Base-by-base conservation (phyloP, 2,888 invertebrate species). In the Dexiosoma caninum region DNA sequence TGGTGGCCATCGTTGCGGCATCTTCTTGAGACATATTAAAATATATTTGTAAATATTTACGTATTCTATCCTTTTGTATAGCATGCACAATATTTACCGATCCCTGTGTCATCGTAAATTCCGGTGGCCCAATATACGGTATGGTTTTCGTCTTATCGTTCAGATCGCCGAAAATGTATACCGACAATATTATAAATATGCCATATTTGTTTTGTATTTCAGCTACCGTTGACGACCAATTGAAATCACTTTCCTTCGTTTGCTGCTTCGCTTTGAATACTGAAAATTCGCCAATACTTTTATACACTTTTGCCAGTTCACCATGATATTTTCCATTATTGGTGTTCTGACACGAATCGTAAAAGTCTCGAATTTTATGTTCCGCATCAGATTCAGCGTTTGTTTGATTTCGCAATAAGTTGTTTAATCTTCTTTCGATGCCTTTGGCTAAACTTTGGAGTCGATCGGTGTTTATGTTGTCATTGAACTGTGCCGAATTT, bases 191-290 rank as follows among this genome's bases (percentile, higher is more conserved):
- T 2, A 87, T 85, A 14, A 85, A 78, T 60, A 82, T 85, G 21
- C 85, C 86, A 76, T 85, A 89, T 42, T 85, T 85, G n/a, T 83
- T 77, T 37, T 87, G 85, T 9, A 89, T 85, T 16, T 81, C 74
- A 0, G 86, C 89, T 8, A 86, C 67, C 0, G 82, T 82, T 10
- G 83, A 83, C 85, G 89, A 86, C 90, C 89, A 89, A 57, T 76
- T 84, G 32, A 88, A 89, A 10, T 81, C 60, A 1, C 77, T 66
- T 2, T 82, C 83, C n/a, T 82, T 82, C 85, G 67, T 21, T 3
- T 57, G 80, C 8, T 64, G 37, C 7, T 64, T 21, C 0, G 35
- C 30, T 19, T 72, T 60, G 82, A 16, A 0, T 75, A 71, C 2
- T 4, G 90, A 89, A 30, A 89, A 75, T 8, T 85, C 85, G 0